Percentiles rank a stretch among this genome's conserved stretches.
Evolutionary conservation across 2,888 invertebrate species (phyloP).

Genomic region (Synanthedon formicaeformis): DNA sequence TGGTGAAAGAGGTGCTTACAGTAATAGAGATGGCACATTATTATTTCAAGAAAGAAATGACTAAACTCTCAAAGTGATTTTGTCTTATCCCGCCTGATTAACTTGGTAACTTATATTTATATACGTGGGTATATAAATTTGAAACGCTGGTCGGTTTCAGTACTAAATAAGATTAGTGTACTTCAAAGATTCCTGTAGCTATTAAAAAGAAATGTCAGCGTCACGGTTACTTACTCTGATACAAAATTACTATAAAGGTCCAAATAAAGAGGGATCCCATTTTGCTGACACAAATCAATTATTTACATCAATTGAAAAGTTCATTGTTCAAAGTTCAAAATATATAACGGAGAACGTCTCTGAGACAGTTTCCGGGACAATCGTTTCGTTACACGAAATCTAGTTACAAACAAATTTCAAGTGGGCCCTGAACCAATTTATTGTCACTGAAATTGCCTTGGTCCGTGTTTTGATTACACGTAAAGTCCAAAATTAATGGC

Average conservation of each 20-base stretch:
- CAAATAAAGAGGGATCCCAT: constrained; percentile 43
- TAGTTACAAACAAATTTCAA: constrained; percentile 29
- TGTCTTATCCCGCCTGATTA: too few species aligned
- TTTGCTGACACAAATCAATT: constrained; percentile 10
- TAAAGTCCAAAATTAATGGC: constrained; percentile 48
- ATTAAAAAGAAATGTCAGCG: too few species aligned
- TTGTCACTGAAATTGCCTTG: constrained; percentile 23
- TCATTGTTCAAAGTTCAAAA: constrained; percentile 3
- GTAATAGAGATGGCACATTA: too few species aligned
- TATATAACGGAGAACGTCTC: not conserved
- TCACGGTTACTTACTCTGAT: constrained; percentile 40
- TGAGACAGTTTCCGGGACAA: constrained; percentile 3
- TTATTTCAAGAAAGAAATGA: too few species aligned
- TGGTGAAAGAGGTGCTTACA: too few species aligned
- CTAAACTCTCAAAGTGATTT: too few species aligned
- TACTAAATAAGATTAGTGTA: too few species aligned
- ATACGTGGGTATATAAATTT: too few species aligned
- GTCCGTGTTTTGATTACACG: constrained; percentile 38
- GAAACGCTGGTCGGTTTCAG: too few species aligned
- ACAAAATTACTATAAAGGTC: constrained; percentile 36
- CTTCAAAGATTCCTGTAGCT: too few species aligned
- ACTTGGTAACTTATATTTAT: too few species aligned
- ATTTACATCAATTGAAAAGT: not conserved
- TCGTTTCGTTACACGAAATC: constrained; percentile 20
- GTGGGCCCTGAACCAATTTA: constrained; percentile 39